Evolutionary conservation across 2,797 vertebrate species (phyloP).

Genomic region (Hafferia zeledoni): DNA sequence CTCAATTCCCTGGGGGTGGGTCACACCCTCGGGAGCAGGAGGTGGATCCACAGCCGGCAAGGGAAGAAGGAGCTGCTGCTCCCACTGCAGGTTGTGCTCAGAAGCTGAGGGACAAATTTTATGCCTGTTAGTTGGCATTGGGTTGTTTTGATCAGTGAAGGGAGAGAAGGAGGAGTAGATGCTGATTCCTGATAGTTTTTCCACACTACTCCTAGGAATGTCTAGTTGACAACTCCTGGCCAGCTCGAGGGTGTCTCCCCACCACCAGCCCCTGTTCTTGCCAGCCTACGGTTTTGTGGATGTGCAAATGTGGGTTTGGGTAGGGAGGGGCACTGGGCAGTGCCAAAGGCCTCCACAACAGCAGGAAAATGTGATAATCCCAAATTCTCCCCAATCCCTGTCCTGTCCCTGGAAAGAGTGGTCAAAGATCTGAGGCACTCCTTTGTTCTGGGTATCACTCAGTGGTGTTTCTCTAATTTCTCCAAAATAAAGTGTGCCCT

Average conservation of each 20-base stretch:
- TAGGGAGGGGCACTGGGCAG: too few relatives aligned
- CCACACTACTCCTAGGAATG: not conserved
- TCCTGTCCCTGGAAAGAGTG: accelerated
- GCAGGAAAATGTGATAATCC: not conserved
- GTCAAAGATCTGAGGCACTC: not conserved
- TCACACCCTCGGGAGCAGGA: not conserved
- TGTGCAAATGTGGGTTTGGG: too few relatives aligned
- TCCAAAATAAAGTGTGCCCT: not conserved
- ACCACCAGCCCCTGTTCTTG: not conserved
- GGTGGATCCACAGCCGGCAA: accelerated
- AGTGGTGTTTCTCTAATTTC: not conserved
- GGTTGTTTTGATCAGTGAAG: not conserved
- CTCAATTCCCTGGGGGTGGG: not conserved
- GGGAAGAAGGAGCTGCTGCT: not conserved
- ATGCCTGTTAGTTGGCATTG: accelerated
- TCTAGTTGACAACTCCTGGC: accelerated
- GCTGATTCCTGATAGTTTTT: not conserved
- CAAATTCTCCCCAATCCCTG: not conserved
- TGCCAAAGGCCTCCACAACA: too few relatives aligned
- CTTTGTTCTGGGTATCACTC: accelerated
- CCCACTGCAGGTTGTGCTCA: accelerated
- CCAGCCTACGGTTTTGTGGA: not conserved
- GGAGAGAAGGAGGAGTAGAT: not conserved
- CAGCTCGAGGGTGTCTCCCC: not conserved
- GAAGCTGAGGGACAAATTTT: accelerated